Percentiles rank a stretch among this genome's conserved stretches.
Evolutionary conservation across 1,140 invertebrate genomes (phyloP).

Genomic region (Mesaphorura yosii): DNA sequence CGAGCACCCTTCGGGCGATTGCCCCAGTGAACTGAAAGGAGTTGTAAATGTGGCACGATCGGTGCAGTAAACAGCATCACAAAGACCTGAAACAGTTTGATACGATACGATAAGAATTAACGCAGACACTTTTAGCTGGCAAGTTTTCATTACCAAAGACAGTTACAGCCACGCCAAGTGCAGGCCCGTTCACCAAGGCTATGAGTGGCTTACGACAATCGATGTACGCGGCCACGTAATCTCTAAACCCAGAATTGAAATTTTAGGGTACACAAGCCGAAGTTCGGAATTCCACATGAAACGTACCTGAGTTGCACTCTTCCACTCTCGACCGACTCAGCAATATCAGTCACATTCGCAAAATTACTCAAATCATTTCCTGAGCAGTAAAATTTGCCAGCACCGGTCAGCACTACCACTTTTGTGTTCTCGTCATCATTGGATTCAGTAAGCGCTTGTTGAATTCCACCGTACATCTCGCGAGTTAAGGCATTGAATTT

Average conservation of each 20-base stretch:
- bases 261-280: neutral
- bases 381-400: conserved; percentile 68
- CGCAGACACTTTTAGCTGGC: no score
- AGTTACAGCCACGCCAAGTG: conserved; percentile 41
- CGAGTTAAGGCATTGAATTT: conserved; percentile 47
- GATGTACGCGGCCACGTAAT: conserved; percentile 49
- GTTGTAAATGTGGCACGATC: conserved; percentile 50
- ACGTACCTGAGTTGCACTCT: conserved; percentile 15
- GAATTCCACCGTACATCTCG: conserved; percentile 56
- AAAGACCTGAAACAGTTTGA: conserved; percentile 49
- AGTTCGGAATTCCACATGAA: no score
- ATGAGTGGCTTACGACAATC: conserved; percentile 52
- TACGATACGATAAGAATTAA: no score
- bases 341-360: conserved; percentile 36
- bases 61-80: conserved; percentile 47
- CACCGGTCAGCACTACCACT: conserved; percentile 59
- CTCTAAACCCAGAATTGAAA: conserved; percentile 32
- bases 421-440: conserved; percentile 49
- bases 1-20: conserved; percentile 50
- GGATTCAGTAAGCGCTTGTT: conserved; percentile 52
- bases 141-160: no score
- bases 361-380: conserved; percentile 67
- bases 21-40: conserved; percentile 47
- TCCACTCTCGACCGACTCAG: conserved; percentile 29
- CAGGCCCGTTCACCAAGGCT: conserved; percentile 50